Evolutionary conservation across 2,113 vertebrate genomes (phyloP), one percentile per base, ranked within the genome.

Genomic region (Falcunculus frontatus): DNA sequence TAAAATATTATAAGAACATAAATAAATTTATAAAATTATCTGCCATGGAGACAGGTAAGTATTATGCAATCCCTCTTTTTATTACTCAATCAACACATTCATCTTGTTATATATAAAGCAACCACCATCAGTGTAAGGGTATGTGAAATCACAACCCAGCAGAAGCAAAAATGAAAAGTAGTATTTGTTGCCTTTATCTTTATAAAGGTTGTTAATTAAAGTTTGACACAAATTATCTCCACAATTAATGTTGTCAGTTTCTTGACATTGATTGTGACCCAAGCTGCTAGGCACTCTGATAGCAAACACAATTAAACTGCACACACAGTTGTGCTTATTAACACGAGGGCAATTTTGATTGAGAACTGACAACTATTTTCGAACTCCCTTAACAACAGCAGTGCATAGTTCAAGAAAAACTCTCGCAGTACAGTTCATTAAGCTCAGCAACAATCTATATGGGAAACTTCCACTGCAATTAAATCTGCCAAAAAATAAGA

Each of bases 361-460:
- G 94, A 96, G 81, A 96, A 90, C 46, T 93, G 93, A 81, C 33
- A 93, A 91, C 46, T 93, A 84, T 83, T 97, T 97, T 93, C 77
- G 84, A 84, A 74, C 46, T 96, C 80, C 86, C 85, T 89, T 95
- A 95, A 94, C 56, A 93, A 93, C 30, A 79, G 63, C 41, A 91
- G 65, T 70, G 27, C 39, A 78, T 47, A 96, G 76, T 77, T 93
- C 62, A 95, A 93, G 80, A 96, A 94, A 94, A 64, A 83, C 49
- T 94, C 74, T 87, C 65, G 57, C 39, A 80, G 85, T 47, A 95
- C 62, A 92, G 79, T 94, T 95, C 91, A 94, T 94, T 97, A 97
- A 95, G 32, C 75, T 97, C 52, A 95, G 27, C 69, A 93, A 94
- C 84, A 89, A 94, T 82, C 72, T 96, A 89, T 35, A 59, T 82